Conservation (phyloP, 2,113 vertebrate genomes). For the Nothobranchius furzeri region DNA sequence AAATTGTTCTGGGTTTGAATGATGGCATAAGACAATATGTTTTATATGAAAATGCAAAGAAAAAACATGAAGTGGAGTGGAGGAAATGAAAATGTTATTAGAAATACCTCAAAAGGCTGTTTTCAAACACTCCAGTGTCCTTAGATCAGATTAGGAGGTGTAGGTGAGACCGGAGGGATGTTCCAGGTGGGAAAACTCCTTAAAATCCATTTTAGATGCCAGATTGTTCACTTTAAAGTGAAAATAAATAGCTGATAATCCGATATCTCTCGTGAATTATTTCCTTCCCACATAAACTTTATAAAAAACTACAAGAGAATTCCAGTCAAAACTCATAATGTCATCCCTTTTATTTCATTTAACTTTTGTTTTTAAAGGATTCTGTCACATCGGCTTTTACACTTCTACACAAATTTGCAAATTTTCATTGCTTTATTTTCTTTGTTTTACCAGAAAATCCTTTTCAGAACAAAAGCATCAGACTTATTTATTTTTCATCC, state of each 20-base stretch:
- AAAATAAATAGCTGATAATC: too few species aligned
- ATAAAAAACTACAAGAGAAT: too few species aligned
- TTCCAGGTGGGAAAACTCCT: not conserved
- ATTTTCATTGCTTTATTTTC: not conserved
- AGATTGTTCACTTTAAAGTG: not conserved
- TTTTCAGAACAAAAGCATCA: too few species aligned
- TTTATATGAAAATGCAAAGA: not conserved
- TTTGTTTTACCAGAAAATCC: not conserved
- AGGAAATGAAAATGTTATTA: not conserved
- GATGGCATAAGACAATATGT: too few species aligned
- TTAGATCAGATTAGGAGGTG: too few species aligned
- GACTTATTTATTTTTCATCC: not conserved
- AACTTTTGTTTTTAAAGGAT: constrained; percentile 12
- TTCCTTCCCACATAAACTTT: too few species aligned
- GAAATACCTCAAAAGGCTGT: not conserved
- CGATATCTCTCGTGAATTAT: too few species aligned
- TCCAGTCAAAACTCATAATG: not conserved
- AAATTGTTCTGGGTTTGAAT: too few species aligned
- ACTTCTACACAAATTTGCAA: not conserved
- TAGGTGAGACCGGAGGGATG: too few species aligned
- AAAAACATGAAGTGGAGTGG: not conserved
- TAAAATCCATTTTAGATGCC: not conserved
- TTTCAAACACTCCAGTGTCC: too few species aligned
- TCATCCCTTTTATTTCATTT: constrained; percentile 1
- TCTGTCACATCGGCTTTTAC: constrained; percentile 10